These are phyloP conservation scores for Wiebesia pumilae DNA, from an alignment of 1,140 invertebrate species.

Conservation along the genomic window DNA sequence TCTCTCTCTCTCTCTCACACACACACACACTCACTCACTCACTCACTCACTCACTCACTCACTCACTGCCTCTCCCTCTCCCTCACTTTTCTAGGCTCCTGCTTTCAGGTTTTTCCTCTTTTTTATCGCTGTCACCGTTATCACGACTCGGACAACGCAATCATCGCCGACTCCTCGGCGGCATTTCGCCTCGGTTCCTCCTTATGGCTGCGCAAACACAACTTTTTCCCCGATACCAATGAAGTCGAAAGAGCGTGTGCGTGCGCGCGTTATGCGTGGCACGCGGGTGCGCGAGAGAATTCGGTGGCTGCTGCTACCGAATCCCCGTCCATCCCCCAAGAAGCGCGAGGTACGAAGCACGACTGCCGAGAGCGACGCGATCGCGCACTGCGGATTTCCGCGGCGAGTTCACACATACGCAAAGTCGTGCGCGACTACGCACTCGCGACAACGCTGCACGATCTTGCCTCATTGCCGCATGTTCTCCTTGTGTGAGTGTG, in stretches of 20 bases:
- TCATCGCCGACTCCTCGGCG: not conserved
- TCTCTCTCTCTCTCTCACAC: not conserved
- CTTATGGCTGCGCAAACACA: no score
- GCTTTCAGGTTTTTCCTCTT: not conserved
- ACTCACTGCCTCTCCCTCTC: not conserved
- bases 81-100: not conserved
- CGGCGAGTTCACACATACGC: not conserved
- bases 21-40: not conserved
- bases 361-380: not conserved
- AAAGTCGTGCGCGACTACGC: not conserved
- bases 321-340: no score
- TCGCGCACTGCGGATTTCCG: conserved; percentile 12
- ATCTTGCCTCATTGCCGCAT: not conserved
- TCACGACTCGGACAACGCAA: not conserved
- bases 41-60: not conserved
- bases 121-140: not conserved
- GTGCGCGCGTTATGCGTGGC: no score
- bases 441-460: not conserved
- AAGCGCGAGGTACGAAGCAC: not conserved
- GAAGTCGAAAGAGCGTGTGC: no score
- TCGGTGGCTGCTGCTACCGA: no score
- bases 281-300: no score
- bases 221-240: no score
- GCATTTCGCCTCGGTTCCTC: not conserved
- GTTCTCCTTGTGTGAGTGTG: not conserved